A percentile compares a stretch with the other conserved stretches of the same genome.
phyloP scores from a whole-genome alignment of 2,113 vertebrate species.

The Leucoraja erinaceus region DNA sequence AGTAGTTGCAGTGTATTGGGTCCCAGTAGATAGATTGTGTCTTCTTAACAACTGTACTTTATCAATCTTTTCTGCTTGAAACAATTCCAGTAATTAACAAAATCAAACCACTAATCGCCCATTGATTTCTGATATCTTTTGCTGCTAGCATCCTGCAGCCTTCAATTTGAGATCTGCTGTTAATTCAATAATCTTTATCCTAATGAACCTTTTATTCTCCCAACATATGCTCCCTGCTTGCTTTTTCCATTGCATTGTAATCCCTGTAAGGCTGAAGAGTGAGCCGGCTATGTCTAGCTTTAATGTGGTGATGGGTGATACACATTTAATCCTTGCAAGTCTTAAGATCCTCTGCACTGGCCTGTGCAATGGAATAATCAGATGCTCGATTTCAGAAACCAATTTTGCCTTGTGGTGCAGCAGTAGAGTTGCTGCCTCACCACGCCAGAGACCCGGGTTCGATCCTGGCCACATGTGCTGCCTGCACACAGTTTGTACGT shows the following conservation, averaged over 20 bases:
- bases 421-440: no score
- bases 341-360: neutral
- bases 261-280: conserved; percentile 13
- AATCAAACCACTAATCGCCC: conserved; percentile 11
- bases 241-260: conserved; percentile 1
- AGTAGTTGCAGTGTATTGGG: conserved; percentile 14
- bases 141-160: conserved; percentile 3
- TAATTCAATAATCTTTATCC: conserved; percentile 29
- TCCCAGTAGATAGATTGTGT: neutral
- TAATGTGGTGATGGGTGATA: neutral
- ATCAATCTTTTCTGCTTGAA: conserved; percentile 26
- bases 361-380: conserved; percentile 7
- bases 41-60: neutral
- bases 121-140: conserved; percentile 33
- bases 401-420: neutral
- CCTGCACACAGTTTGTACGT: no score
- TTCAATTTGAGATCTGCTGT: conserved; percentile 1
- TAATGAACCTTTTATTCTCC: conserved; percentile 29
- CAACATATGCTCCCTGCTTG: neutral
- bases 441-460: no score
- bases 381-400: conserved; percentile 12
- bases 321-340: conserved; percentile 11
- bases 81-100: conserved; percentile 33
- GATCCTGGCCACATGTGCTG: no score
- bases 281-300: neutral